A percentile compares a stretch with the other conserved stretches of the same genome.
phyloP scores from a whole-genome alignment of 2,888 invertebrate species.

The Tethea ocularis region DNA sequence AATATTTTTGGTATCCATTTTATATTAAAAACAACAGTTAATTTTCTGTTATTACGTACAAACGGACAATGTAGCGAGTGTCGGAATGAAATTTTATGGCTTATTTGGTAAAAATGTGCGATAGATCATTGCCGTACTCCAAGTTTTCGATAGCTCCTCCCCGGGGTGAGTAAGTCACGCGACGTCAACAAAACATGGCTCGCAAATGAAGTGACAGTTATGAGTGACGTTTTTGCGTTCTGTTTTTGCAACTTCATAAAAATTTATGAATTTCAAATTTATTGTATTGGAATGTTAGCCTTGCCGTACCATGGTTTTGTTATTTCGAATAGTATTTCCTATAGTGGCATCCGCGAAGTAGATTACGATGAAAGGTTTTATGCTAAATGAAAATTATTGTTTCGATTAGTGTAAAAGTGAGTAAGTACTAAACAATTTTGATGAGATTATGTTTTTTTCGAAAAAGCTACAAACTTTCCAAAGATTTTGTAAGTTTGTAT shows the following conservation, averaged over 20 bases:
- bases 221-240: constrained; percentile 24
- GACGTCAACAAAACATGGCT: constrained; percentile 30
- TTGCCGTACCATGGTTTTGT: not conserved
- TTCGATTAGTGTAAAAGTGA: not conserved
- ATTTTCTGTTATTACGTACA: constrained; percentile 32
- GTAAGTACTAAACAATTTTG: no score
- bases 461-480: no score
- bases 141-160: constrained; percentile 32
- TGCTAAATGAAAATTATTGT: not conserved
- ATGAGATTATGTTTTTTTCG: no score
- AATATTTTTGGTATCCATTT: constrained; percentile 10
- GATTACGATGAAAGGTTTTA: not conserved
- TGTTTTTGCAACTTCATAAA: constrained; percentile 19
- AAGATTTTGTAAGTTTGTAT: no score
- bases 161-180: constrained; percentile 43
- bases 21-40: constrained; percentile 11
- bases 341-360: not conserved
- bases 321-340: not conserved
- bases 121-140: constrained; percentile 69
- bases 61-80: constrained; percentile 51
- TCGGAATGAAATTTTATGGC: constrained; percentile 71
- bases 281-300: not conserved
- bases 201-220: constrained; percentile 32
- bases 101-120: constrained; percentile 73
- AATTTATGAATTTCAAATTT: not conserved